Conservation (phyloP, 1,140 invertebrate genomes). For the Philopotamus ludificatus region DNA sequence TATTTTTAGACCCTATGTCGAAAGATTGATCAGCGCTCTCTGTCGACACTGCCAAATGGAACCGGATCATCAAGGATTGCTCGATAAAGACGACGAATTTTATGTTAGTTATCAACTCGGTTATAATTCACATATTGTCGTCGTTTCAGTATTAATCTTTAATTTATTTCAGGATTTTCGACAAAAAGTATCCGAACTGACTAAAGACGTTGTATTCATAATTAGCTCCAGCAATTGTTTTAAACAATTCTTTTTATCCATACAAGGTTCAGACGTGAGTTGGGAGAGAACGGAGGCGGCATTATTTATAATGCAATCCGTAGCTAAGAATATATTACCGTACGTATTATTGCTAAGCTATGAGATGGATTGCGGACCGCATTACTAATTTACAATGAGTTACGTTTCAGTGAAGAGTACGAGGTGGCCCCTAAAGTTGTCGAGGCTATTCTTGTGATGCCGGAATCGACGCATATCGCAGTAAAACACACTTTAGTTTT, state of each 20-base stretch:
- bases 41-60: slow-evolving; percentile 60
- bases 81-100: slow-evolving; percentile 84
- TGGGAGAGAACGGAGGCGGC: slow-evolving; percentile 96
- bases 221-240: slow-evolving; percentile 91
- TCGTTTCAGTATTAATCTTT: not conserved
- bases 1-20: slow-evolving; percentile 86
- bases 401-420: slow-evolving; percentile 76
- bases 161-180: slow-evolving; percentile 79
- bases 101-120: slow-evolving; percentile 57
- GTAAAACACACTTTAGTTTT: slow-evolving; percentile 86
- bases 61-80: slow-evolving; percentile 68
- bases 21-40: slow-evolving; percentile 76
- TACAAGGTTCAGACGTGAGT: slow-evolving; percentile 66
- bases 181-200: slow-evolving; percentile 84
- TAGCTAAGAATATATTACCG: slow-evolving; percentile 94
- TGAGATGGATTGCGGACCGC: not conserved
- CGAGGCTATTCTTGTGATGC: slow-evolving; percentile 84
- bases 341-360: slow-evolving; percentile 61
- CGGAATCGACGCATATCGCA: slow-evolving; percentile 80
- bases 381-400: not conserved
- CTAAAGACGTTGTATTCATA: slow-evolving; percentile 97
- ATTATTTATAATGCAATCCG: slow-evolving; percentile 92
- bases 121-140: not conserved
- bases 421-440: slow-evolving; percentile 91
- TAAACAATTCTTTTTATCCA: slow-evolving; percentile 80